Evolutionary conservation across 1,140 invertebrate species (phyloP).

Genomic region (Lethrus apterus): DNA sequence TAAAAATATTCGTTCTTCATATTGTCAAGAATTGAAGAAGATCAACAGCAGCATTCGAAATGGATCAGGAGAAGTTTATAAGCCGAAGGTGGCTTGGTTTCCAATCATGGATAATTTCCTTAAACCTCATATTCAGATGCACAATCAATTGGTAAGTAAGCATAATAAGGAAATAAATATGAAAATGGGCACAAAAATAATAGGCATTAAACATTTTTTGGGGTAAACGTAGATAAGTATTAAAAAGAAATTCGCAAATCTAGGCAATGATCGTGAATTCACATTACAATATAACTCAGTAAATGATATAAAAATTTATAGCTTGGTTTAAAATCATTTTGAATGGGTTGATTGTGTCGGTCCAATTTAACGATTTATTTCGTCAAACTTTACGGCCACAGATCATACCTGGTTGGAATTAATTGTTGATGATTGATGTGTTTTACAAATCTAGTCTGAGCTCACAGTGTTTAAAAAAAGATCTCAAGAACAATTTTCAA

Average conservation of each 20-base stretch:
- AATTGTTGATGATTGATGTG: too few relatives aligned
- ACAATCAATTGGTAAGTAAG: constrained; percentile 1
- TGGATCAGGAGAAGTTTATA: constrained; percentile 1
- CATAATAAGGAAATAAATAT: constrained; percentile 1
- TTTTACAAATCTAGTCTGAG: too few relatives aligned
- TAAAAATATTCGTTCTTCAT: constrained; percentile 44
- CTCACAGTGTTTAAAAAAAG: too few relatives aligned
- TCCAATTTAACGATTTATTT: too few relatives aligned
- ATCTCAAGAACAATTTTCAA: too few relatives aligned
- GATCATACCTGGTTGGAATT: too few relatives aligned
- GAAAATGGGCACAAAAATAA: not conserved
- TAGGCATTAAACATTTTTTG: not conserved
- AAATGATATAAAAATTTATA: too few relatives aligned
- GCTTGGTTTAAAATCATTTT: too few relatives aligned
- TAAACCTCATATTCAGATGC: constrained; percentile 4
- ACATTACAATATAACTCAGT: not conserved
- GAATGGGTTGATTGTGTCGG: too few relatives aligned
- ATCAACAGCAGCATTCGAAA: constrained; percentile 26
- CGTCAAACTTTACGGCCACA: too few relatives aligned
- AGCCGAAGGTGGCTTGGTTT: constrained; percentile 12
- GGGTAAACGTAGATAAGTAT: too few relatives aligned
- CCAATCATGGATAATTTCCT: constrained; percentile 2
- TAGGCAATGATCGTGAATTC: not conserved
- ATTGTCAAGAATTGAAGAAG: constrained; percentile 44
- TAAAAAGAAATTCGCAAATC: too few relatives aligned